These are phyloP conservation scores for Neolamprologus fasciatus DNA, from an alignment of 2,113 vertebrate genomes.

Conservation along the genomic window DNA sequence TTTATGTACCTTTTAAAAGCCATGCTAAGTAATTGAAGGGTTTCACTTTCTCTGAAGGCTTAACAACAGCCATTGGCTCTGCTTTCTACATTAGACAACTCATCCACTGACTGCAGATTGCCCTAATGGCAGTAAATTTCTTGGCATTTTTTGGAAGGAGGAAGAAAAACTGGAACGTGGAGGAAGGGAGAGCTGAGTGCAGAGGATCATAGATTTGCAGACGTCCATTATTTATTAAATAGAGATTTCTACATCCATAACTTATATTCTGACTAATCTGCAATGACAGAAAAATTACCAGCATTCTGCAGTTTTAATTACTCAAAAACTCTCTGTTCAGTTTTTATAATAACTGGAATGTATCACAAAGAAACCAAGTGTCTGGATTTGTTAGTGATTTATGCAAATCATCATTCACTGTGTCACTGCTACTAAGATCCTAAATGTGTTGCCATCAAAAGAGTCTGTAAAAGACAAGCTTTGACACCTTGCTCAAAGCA, in stretches of 20 bases:
- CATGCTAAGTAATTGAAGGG: constrained; percentile 54
- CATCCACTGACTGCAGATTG: constrained; percentile 11
- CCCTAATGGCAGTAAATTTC: constrained; percentile 20
- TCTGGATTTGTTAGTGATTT: background rate
- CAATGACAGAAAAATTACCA: background rate
- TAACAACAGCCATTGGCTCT: constrained; percentile 15
- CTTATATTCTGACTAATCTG: background rate
- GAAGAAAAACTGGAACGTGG: background rate
- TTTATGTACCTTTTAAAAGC: constrained; percentile 59
- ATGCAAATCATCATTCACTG: background rate
- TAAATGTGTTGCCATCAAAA: constrained; percentile 2
- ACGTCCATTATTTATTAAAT: background rate
- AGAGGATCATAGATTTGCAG: background rate
- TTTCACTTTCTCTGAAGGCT: constrained; percentile 52
- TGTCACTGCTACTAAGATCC: background rate
- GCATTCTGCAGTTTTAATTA: background rate
- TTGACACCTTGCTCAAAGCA: constrained; percentile 14
- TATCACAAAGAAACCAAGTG: background rate
- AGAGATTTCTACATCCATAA: background rate
- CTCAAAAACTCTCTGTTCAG: background rate
- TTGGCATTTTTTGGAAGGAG: background rate
- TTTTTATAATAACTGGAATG: background rate
- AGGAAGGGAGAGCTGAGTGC: background rate
- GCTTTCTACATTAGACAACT: constrained; percentile 20
- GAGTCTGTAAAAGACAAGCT: background rate